Conservation (phyloP, 2,113 vertebrate species). For the Columba janthina region DNA sequence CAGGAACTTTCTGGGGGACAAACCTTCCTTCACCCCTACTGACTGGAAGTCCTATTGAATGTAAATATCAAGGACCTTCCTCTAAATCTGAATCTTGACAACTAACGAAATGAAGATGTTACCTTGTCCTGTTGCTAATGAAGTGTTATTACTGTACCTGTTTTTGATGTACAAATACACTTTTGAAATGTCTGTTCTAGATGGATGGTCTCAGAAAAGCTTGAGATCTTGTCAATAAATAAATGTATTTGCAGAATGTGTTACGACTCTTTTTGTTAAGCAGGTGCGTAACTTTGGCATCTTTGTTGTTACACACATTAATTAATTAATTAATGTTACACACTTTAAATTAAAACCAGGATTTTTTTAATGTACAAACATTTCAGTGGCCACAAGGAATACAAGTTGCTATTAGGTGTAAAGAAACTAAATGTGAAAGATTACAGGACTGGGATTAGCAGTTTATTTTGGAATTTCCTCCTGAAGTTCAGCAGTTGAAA, state of each 20-base stretch:
- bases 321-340: not conserved
- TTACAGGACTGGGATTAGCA: not conserved
- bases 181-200: conserved; percentile 13
- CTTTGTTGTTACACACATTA: not conserved
- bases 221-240: conserved; percentile 3
- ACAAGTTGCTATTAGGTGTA: not conserved
- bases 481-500: not conserved
- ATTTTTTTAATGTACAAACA: not conserved
- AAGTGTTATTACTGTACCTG: not conserved
- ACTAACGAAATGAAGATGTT: not conserved
- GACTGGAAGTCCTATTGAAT: not conserved
- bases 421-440: not conserved
- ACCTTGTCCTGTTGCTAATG: not conserved
- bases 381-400: not conserved
- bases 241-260: conserved; percentile 18
- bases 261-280: not conserved
- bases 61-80: not conserved
- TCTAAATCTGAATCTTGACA: not conserved
- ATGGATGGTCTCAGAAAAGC: not conserved
- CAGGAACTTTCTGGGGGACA: not conserved
- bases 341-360: not conserved
- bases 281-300: not conserved
- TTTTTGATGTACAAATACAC: not conserved
- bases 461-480: not conserved
- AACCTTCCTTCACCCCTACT: not conserved